phyloP scores from a whole-genome alignment of 2,113 vertebrate species.

The Trogon surrucura region DNA sequence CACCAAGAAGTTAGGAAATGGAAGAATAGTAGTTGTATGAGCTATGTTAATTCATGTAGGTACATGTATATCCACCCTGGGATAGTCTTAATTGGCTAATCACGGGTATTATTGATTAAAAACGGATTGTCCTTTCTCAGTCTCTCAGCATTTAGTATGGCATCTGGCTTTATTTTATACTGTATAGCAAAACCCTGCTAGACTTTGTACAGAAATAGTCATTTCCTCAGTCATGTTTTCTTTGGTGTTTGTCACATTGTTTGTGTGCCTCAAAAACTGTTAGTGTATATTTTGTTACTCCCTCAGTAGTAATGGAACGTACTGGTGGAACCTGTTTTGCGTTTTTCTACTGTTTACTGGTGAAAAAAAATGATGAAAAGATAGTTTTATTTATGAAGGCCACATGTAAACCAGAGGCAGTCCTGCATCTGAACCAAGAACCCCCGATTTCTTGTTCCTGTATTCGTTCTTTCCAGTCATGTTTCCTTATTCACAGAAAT shows the following conservation, averaged over 20 bases:
- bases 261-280: neutral
- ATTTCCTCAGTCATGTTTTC: neutral
- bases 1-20: neutral
- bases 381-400: accelerated
- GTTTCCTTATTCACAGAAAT: neutral
- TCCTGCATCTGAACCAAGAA: neutral
- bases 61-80: accelerated
- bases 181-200: neutral
- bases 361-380: neutral
- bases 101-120: neutral
- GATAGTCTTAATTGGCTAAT: neutral
- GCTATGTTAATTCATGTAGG: neutral
- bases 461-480: neutral
- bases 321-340: neutral
- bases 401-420: neutral
- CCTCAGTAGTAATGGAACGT: neutral
- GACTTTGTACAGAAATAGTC: neutral
- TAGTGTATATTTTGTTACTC: neutral
- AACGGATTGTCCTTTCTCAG: neutral
- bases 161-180: neutral
- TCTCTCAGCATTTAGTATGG: neutral
- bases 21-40: neutral
- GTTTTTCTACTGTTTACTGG: neutral
- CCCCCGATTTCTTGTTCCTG: neutral
- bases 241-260: neutral